A percentile compares a stretch with the other conserved stretches of the same genome.
Evolutionary conservation across 2,113 vertebrate genomes (phyloP).

Genomic region (Genyomyrus donnyi): DNA sequence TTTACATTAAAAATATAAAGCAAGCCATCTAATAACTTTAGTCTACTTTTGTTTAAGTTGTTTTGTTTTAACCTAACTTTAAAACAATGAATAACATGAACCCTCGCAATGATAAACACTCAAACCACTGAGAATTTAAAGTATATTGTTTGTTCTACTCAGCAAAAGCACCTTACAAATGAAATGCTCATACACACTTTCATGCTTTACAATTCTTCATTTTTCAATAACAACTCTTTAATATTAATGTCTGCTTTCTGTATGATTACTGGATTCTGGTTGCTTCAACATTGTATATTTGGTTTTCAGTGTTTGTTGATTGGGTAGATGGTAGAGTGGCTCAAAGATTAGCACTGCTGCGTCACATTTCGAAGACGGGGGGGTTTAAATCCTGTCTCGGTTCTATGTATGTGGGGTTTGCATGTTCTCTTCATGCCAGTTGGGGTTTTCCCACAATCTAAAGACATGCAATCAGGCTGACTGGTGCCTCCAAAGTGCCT

Average conservation of each 20-base stretch:
- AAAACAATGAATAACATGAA: not conserved
- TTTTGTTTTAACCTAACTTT: not conserved
- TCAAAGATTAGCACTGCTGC: not conserved
- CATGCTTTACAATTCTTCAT: not conserved
- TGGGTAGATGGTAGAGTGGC: not conserved
- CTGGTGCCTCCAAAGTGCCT: not conserved
- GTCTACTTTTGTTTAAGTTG: too few relatives aligned
- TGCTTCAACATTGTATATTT: not conserved
- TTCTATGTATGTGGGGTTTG: not conserved
- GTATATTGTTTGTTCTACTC: not conserved
- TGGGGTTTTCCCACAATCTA: not conserved
- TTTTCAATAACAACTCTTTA: not conserved
- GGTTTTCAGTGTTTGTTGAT: not conserved
- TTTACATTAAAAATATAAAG: too few relatives aligned
- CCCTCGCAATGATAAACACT: not conserved
- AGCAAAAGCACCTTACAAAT: not conserved
- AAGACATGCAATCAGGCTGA: not conserved
- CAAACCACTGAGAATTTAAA: not conserved
- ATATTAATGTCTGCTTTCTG: not conserved
- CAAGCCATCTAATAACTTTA: too few relatives aligned
- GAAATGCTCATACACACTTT: not conserved
- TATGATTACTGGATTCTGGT: not conserved
- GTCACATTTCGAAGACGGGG: not conserved
- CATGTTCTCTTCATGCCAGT: not conserved
- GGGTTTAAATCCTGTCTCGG: not conserved